Base-by-base conservation (phyloP, 2,888 invertebrate species). In the Acanthopleura granulata region DNA sequence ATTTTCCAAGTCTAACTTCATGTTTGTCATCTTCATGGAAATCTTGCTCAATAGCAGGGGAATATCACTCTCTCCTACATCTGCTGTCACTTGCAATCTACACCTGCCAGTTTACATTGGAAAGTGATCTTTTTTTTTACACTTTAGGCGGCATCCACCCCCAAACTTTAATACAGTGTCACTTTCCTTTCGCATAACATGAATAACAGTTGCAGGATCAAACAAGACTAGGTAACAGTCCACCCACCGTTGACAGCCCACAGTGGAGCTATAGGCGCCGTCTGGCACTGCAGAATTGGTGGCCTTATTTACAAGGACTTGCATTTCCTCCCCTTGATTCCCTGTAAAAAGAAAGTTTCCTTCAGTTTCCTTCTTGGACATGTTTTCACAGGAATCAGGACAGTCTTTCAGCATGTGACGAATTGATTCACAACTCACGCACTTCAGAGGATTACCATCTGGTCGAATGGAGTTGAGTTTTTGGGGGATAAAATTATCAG, bases 1-100 rank as follows among this genome's bases (percentile, higher is more conserved):
- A 79, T 78, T 78, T 49, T 75, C 77, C n/a, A 79, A 66, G 66
- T 81, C 81, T 22, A 81, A 57, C 69, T 79, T 77, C 4, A 78
- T 61, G 66, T 62, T 72, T 25, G 79, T 78, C 57, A 49, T 75
- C 40, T 80, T 80, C 74, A 80, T 75, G 12, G 78, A 73, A 15
- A 72, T 51, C 50, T 77, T 78, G 30, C 75, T 77, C 16, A 79
- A 72, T 3, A 79, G 72, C 9, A 79, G 49, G 11, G 79, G 77
- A 29, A 77, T 76, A 30, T 79, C 77, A 69, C 73, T 74, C 22
- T 29, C 49, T 15, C 77, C 77, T 50, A 79, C 75, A 76, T 80
- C n/a, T n/a, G n/a, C n/a, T n/a, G n/a, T n/a, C n/a, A n/a, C n/a
- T n/a, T 77, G n/a, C 76, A 73, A 22, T 72, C 62, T 12, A 78